phyloP scores from a whole-genome alignment of 2,113 vertebrate genomes.

The Sakesphorus luctuosus region DNA sequence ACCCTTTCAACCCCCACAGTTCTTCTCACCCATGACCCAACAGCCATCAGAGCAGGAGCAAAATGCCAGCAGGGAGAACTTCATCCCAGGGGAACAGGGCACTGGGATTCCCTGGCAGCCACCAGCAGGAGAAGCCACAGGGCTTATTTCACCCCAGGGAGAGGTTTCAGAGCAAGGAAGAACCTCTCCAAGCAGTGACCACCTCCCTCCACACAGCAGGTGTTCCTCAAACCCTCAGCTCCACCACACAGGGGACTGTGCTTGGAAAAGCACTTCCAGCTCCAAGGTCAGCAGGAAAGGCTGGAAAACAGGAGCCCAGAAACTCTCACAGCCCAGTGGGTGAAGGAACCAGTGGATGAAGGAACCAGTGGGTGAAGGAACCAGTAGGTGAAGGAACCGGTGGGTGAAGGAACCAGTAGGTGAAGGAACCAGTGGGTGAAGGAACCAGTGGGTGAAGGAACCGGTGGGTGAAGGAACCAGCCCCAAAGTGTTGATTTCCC shows the following conservation, averaged over 20 bases:
- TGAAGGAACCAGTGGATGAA: rapidly evolving
- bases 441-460: rapidly evolving
- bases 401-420: rapidly evolving
- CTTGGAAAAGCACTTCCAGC: neutral
- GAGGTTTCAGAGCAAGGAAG: neutral
- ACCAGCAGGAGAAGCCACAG: neutral
- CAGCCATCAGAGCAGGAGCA: neutral
- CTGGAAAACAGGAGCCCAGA: rapidly evolving
- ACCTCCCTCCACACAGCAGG: neutral
- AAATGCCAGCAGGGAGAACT: neutral
- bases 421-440: rapidly evolving
- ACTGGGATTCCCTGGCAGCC: neutral
- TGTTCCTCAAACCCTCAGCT: neutral
- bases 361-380: rapidly evolving
- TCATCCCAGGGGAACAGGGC: neutral
- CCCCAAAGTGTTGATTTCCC: neutral
- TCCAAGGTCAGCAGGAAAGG: neutral
- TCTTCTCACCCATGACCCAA: neutral
- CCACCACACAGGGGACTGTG: rapidly evolving
- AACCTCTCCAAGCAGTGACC: neutral
- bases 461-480: rapidly evolving
- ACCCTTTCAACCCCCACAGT: rapidly evolving
- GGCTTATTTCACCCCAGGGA: neutral
- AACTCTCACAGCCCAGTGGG: neutral
- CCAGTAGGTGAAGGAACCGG: rapidly evolving